A percentile compares a stretch with the other conserved stretches of the same genome.
These are phyloP conservation scores for Brienomyrus brachyistius DNA, from an alignment of 2,113 vertebrate genomes.

Conservation along the genomic window DNA sequence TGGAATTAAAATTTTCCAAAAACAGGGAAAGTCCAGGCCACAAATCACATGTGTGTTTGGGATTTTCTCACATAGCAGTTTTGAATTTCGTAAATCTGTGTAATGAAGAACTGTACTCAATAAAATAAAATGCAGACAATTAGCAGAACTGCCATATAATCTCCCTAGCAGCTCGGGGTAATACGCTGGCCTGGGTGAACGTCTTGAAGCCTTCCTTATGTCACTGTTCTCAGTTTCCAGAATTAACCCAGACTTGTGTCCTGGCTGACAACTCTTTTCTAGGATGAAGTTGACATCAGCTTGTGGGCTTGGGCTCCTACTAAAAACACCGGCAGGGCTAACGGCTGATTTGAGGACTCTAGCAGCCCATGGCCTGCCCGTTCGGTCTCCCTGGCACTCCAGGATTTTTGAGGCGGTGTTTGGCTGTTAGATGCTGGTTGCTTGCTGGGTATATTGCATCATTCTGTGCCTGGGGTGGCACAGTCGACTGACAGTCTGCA, in stretches of 20 bases:
- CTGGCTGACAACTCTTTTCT: not conserved
- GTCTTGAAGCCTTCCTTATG: not conserved
- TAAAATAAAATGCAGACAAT: not conserved
- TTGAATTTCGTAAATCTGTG: not conserved
- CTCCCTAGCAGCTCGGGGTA: not conserved
- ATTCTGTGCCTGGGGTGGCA: not conserved
- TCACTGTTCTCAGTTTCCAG: not conserved
- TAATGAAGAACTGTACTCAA: not conserved
- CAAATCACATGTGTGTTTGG: not conserved
- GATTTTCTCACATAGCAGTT: not conserved
- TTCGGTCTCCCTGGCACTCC: slow-evolving; percentile 37
- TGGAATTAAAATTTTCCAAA: not conserved
- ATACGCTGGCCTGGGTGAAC: not conserved
- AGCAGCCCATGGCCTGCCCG: slow-evolving; percentile 56
- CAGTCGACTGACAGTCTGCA: too few relatives aligned
- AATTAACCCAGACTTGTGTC: not conserved
- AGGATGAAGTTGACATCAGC: slow-evolving; percentile 42
- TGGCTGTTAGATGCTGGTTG: slow-evolving; percentile 26
- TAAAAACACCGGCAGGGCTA: slow-evolving; percentile 51
- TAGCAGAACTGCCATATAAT: not conserved
- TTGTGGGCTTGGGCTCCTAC: slow-evolving; percentile 54
- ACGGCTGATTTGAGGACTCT: slow-evolving; percentile 48
- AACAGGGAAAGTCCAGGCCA: not conserved
- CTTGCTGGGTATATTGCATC: not conserved
- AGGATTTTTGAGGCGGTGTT: slow-evolving; percentile 29